These are phyloP conservation scores for Sesamia inferens DNA, from an alignment of 2,888 invertebrate species.

Conservation along the genomic window DNA sequence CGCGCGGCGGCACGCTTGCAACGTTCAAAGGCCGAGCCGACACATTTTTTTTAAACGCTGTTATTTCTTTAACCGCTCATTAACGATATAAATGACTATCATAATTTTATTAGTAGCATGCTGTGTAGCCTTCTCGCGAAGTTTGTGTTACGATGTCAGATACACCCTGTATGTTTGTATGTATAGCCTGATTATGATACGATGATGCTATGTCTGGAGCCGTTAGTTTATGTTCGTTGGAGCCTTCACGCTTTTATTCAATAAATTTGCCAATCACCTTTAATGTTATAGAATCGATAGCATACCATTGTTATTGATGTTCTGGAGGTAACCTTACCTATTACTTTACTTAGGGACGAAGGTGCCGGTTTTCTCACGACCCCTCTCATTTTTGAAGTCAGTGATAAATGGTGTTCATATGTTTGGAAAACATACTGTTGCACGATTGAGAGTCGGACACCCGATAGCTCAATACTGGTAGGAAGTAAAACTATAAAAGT, in stretches of 20 bases:
- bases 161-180: no score
- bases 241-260: neutral
- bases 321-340: slow-evolving; percentile 7
- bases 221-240: neutral
- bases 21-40: no score
- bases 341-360: slow-evolving; percentile 23
- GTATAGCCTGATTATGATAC: neutral
- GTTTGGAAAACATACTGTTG: slow-evolving; percentile 31
- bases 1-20: no score
- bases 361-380: slow-evolving; percentile 38
- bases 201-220: neutral
- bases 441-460: neutral
- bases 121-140: no score
- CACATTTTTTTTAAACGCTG: no score
- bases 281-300: neutral
- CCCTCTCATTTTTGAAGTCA: slow-evolving; percentile 36
- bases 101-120: no score
- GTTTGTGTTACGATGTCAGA: no score
- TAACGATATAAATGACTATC: no score
- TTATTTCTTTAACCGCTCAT: no score
- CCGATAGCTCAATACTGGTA: slow-evolving; percentile 4
- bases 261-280: slow-evolving; percentile 6
- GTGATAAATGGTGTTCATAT: slow-evolving; percentile 40
- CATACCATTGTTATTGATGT: neutral
- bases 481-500: no score